phyloP scores from a whole-genome alignment of 2,113 vertebrate species.

The Cyprinodon tularosa region DNA sequence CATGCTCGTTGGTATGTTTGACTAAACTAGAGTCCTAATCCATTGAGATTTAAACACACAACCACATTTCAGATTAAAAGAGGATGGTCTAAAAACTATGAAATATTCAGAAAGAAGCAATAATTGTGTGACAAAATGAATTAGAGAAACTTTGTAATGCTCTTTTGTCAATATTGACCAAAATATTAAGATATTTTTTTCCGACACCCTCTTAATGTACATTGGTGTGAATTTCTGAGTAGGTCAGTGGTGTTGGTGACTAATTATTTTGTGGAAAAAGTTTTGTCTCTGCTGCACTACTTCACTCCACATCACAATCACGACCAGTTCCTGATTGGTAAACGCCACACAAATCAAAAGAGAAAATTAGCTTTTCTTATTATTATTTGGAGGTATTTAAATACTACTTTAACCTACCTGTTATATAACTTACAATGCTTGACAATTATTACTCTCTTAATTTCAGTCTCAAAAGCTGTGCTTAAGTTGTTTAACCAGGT shows the following conservation, averaged over 20 bases:
- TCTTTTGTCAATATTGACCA: too few relatives aligned
- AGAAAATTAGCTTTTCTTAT: background rate
- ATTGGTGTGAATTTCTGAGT: too few relatives aligned
- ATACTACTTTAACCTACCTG: background rate
- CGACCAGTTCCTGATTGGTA: too few relatives aligned
- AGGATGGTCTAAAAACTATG: background rate
- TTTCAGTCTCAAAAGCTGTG: background rate
- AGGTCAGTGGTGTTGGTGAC: too few relatives aligned
- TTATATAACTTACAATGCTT: background rate
- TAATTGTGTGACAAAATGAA: background rate
- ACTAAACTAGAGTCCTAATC: background rate
- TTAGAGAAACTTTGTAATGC: too few relatives aligned
- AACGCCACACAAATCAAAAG: too few relatives aligned
- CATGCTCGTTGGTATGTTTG: background rate
- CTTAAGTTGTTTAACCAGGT: background rate
- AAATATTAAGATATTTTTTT: too few relatives aligned
- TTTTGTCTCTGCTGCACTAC: too few relatives aligned
- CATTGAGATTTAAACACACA: background rate
- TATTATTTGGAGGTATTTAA: background rate
- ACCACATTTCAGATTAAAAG: background rate
- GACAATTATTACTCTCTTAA: too few relatives aligned
- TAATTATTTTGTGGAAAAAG: too few relatives aligned
- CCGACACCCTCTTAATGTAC: too few relatives aligned
- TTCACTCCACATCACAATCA: too few relatives aligned
- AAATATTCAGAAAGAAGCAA: background rate